These are phyloP conservation scores for Drosophila lutescens DNA, from an alignment of 2,888 invertebrate species.

Conservation along the genomic window DNA sequence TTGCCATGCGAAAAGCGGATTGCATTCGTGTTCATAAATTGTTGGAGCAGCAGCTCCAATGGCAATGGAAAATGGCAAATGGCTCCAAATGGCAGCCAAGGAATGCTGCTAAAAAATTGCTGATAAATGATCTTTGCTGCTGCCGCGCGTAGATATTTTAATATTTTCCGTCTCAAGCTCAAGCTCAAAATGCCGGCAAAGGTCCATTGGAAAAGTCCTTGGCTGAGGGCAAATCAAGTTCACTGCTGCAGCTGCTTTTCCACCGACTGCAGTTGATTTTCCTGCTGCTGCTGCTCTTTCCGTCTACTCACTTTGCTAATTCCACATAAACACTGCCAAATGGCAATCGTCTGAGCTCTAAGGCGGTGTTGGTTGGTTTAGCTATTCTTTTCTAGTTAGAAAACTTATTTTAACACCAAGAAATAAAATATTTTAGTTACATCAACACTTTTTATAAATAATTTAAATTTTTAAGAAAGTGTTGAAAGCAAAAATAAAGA, in stretches of 20 bases:
- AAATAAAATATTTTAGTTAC: neutral
- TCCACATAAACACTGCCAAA: conserved; percentile 78
- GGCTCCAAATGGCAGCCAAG: conserved; percentile 36
- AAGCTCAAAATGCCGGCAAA: conserved; percentile 12
- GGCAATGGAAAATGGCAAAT: conserved; percentile 8
- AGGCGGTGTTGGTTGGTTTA: conserved; percentile 5
- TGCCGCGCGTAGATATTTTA: conserved; percentile 73
- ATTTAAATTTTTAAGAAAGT: too few species aligned
- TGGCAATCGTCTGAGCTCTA: conserved; percentile 64
- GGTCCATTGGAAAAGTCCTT: conserved; percentile 79
- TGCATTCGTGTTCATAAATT: conserved; percentile 82
- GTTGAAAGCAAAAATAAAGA: too few species aligned
- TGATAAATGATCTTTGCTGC: conserved; percentile 76
- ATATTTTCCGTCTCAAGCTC: conserved; percentile 73
- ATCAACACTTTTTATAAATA: neutral
- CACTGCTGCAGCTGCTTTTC: conserved; percentile 59
- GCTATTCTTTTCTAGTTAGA: conserved; percentile 3
- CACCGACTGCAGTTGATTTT: conserved; percentile 47
- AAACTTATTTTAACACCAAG: neutral
- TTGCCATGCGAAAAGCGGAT: conserved; percentile 57
- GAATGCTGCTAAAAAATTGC: conserved; percentile 57
- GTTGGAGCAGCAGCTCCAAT: conserved; percentile 46
- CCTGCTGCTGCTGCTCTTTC: conserved; percentile 48
- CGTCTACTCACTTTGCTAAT: conserved; percentile 68
- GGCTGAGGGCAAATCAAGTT: conserved; percentile 83